These are phyloP conservation scores for Porites rus DNA, from an alignment of 92 coral and sea anemone genomes.

Conservation along the genomic window DNA sequence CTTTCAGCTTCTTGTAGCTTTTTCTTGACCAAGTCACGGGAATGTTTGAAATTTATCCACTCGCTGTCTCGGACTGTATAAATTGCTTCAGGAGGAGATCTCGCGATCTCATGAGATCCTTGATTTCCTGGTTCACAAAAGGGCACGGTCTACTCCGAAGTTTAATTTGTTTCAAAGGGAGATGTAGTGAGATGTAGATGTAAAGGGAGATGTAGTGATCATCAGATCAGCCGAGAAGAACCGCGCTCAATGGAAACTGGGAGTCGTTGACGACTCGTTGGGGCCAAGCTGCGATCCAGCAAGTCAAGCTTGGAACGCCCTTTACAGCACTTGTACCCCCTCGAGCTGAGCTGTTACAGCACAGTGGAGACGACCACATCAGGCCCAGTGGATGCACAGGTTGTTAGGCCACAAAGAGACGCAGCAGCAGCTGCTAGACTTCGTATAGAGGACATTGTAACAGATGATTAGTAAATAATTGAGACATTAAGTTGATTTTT, in stretches of 20 bases:
- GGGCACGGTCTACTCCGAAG: too few relatives aligned
- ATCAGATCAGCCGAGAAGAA: conserved; percentile 31
- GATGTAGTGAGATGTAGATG: too few relatives aligned
- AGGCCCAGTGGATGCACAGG: conserved; percentile 17
- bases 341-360: conserved; percentile 46
- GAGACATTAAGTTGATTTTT: neutral
- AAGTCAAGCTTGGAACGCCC: conserved; percentile 42
- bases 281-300: conserved; percentile 35
- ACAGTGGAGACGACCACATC: neutral
- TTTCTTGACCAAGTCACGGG: too few relatives aligned
- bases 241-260: conserved; percentile 44
- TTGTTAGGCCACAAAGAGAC: conserved; percentile 34
- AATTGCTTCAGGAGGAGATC: too few relatives aligned
- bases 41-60: too few relatives aligned
- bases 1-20: too few relatives aligned
- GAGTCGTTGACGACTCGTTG: conserved; percentile 24
- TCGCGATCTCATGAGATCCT: too few relatives aligned
- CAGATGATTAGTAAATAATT: conserved; percentile 4
- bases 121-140: too few relatives aligned
- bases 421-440: conserved; percentile 49
- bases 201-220: conserved; percentile 36
- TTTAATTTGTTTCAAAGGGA: too few relatives aligned
- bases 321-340: neutral
- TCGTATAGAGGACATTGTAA: conserved; percentile 35
- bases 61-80: too few relatives aligned